Conservation (phyloP, 35 echinoderm and acorn worm genomes). For the Strongylocentrotus purpuratus region DNA sequence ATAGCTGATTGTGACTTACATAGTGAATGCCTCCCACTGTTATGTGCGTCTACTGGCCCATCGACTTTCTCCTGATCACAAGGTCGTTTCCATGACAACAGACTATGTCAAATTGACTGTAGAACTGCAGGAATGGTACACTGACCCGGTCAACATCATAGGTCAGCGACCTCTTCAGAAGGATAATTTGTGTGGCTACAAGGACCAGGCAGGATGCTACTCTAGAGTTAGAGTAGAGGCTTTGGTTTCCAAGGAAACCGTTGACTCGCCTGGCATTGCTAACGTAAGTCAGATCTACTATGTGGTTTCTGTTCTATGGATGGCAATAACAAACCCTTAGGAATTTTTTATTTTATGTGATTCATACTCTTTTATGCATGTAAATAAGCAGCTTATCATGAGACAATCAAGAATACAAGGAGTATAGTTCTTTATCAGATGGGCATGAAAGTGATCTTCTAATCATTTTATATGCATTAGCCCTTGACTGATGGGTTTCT, state of each 20-base stretch:
- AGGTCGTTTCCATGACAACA: conserved; percentile 54
- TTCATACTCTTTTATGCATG: too few relatives aligned
- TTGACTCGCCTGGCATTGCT: background rate
- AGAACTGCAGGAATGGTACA: conserved; percentile 61
- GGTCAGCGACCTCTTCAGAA: background rate
- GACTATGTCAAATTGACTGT: conserved; percentile 47
- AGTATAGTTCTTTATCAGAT: too few relatives aligned
- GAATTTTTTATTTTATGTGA: too few relatives aligned
- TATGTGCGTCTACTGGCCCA: conserved; percentile 77
- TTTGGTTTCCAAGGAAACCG: conserved; percentile 7
- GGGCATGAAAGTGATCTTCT: too few relatives aligned
- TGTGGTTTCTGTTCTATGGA: too few relatives aligned
- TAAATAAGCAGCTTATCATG: too few relatives aligned
- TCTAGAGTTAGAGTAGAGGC: conserved; percentile 56
- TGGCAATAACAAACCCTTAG: too few relatives aligned
- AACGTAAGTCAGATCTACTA: background rate
- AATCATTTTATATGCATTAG: too few relatives aligned
- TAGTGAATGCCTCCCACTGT: conserved; percentile 79
- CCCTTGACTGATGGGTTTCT: too few relatives aligned
- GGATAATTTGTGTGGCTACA: conserved; percentile 56
- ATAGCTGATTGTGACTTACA: conserved; percentile 75
- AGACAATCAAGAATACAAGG: too few relatives aligned
- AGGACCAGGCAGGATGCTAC: conserved; percentile 53
- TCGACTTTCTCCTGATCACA: conserved; percentile 50
- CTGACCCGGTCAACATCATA: conserved; percentile 37